Percentiles rank a stretch among this genome's conserved stretches.
Evolutionary conservation across 2,888 invertebrate species (phyloP).

Genomic region (Clivina fossor): DNA sequence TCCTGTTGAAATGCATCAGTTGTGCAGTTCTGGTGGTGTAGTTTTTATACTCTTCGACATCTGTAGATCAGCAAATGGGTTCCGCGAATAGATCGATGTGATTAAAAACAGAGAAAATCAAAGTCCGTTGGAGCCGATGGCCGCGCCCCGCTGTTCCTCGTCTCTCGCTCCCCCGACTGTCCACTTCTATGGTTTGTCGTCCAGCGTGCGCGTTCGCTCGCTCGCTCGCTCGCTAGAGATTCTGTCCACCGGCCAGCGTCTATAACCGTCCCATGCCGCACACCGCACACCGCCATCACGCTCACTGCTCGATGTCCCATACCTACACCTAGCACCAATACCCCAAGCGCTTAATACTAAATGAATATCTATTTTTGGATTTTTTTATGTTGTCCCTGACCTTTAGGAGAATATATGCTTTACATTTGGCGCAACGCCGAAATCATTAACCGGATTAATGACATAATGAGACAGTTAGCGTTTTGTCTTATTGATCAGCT

Average conservation of each 20-base stretch:
- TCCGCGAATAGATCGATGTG: slow-evolving; percentile 27
- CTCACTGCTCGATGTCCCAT: slow-evolving; percentile 2
- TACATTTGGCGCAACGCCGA: slow-evolving; percentile 22
- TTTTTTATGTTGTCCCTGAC: slow-evolving; percentile 26
- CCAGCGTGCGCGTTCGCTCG: too few relatives aligned
- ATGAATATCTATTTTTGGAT: slow-evolving; percentile 31
- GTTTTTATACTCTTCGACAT: slow-evolving; percentile 26
- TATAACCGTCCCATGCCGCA: too few relatives aligned
- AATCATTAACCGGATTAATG: slow-evolving; percentile 20
- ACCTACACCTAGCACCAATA: background rate
- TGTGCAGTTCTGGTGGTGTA: slow-evolving; percentile 7
- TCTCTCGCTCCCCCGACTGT: too few relatives aligned
- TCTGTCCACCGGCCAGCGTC: too few relatives aligned
- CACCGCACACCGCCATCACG: slow-evolving; percentile 9
- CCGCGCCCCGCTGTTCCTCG: slow-evolving; percentile 4
- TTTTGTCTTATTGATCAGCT: slow-evolving; percentile 9
- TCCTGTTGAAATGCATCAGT: slow-evolving; percentile 21
- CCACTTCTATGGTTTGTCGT: too few relatives aligned
- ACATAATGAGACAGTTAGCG: slow-evolving; percentile 16
- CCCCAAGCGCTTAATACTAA: slow-evolving; percentile 22
- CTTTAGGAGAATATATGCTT: slow-evolving; percentile 32
- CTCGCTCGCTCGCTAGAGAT: too few relatives aligned
- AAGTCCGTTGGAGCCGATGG: slow-evolving; percentile 23
- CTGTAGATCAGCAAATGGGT: slow-evolving; percentile 27
- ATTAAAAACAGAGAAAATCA: slow-evolving; percentile 31